Evolutionary conservation across 2,797 vertebrate genomes (phyloP).

Genomic region (Balearica regulorum): DNA sequence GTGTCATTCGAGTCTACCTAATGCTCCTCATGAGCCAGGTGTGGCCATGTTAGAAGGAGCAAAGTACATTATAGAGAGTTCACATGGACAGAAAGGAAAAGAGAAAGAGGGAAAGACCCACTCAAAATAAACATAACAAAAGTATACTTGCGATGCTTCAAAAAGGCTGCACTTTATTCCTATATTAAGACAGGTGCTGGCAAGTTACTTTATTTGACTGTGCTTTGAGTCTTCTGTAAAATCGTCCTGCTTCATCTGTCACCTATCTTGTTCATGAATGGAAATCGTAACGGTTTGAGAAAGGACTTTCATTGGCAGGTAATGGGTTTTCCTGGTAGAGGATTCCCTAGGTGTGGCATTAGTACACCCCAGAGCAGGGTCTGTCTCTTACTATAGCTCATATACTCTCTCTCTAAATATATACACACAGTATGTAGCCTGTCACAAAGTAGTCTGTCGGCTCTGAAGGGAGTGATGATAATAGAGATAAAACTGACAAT

Average conservation of each 20-base stretch:
- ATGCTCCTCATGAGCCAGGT: accelerated
- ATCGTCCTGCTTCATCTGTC: not conserved
- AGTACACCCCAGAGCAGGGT: not conserved
- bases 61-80: accelerated
- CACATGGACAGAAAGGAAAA: not conserved
- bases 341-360: not conserved
- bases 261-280: not conserved
- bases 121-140: not conserved
- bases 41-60: not conserved
- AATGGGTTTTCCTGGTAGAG: not conserved
- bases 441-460: not conserved
- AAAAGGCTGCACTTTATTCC: not conserved
- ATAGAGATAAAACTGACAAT: not conserved
- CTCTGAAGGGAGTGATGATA: not conserved
- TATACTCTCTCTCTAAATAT: not conserved
- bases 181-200: not conserved
- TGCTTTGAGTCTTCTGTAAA: not conserved
- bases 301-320: not conserved
- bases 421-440: accelerated
- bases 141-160: not conserved
- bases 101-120: not conserved
- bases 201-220: not conserved
- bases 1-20: too few species aligned
- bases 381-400: not conserved
- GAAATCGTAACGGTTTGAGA: not conserved